Conservation (phyloP, 2,113 vertebrate genomes). For the Enhydra lutris region DNA sequence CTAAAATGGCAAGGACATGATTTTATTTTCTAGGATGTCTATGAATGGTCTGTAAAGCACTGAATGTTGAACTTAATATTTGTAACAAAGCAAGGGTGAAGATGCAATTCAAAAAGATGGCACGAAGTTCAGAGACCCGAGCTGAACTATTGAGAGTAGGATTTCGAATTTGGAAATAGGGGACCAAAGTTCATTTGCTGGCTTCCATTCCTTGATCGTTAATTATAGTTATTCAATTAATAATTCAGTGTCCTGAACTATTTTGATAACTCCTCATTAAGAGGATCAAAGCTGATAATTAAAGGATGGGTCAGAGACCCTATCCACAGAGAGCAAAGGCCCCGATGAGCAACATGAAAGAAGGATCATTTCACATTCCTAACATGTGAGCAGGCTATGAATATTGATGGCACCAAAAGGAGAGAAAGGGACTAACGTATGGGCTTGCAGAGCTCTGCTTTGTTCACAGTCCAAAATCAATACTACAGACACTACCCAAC, state of each 20-base stretch:
- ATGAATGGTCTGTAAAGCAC: neutral
- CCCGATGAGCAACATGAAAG: constrained; percentile 63
- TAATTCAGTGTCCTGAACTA: constrained; percentile 71
- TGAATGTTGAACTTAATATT: neutral
- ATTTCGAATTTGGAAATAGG: neutral
- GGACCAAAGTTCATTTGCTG: neutral
- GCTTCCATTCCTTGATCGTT: neutral
- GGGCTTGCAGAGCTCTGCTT: constrained; percentile 69
- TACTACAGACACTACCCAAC: constrained; percentile 83
- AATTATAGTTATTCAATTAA: constrained; percentile 58
- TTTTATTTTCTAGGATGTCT: constrained; percentile 13
- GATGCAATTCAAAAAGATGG: neutral
- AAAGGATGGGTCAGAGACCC: constrained; percentile 42
- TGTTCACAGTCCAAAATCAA: constrained; percentile 84
- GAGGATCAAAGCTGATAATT: constrained; percentile 63
- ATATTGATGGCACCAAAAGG: constrained; percentile 61
- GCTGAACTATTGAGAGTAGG: neutral
- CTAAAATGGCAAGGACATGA: neutral
- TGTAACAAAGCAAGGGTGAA: neutral
- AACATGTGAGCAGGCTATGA: constrained; percentile 65
- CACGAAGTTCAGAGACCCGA: neutral
- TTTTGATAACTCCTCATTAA: constrained; percentile 57
- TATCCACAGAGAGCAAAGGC: constrained; percentile 51
- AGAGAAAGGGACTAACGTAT: constrained; percentile 48
- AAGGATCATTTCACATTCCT: constrained; percentile 10